Evolutionary conservation across 2,113 vertebrate species (phyloP).

Genomic region (Motacilla alba): DNA sequence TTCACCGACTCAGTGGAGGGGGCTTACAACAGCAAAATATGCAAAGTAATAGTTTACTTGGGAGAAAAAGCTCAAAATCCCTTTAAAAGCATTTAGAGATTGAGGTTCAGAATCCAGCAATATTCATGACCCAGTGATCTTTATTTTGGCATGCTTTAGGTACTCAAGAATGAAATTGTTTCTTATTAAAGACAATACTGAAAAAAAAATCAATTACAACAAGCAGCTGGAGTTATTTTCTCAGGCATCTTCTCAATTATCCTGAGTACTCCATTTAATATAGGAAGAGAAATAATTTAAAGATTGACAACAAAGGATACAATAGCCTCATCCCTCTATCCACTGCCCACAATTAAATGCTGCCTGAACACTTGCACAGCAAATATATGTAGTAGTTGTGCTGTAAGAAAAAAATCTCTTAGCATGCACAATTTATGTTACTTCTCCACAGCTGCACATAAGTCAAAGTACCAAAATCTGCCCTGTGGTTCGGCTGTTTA

Average conservation of each 20-base stretch:
- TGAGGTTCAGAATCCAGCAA: neutral
- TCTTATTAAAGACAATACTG: neutral
- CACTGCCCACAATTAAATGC: neutral
- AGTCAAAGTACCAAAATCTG: neutral
- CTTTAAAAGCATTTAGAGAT: neutral
- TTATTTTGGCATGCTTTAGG: neutral
- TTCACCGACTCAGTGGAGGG: neutral
- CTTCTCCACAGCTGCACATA: neutral
- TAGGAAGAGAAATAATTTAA: neutral
- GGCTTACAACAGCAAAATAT: neutral
- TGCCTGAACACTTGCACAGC: neutral
- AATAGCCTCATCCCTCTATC: neutral
- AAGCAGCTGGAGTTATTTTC: neutral
- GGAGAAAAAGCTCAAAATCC: neutral
- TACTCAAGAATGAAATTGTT: neutral
- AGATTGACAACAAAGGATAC: neutral
- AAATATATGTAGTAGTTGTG: neutral
- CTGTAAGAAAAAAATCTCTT: neutral
- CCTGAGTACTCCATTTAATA: neutral
- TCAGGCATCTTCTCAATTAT: neutral
- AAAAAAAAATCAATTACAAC: neutral
- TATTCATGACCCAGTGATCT: neutral
- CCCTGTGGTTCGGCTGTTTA: neutral
- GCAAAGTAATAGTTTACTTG: neutral
- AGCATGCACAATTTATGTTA: neutral